Evolutionary conservation across 2,888 invertebrate species (phyloP).

Genomic region (Balanococcus diminutus): DNA sequence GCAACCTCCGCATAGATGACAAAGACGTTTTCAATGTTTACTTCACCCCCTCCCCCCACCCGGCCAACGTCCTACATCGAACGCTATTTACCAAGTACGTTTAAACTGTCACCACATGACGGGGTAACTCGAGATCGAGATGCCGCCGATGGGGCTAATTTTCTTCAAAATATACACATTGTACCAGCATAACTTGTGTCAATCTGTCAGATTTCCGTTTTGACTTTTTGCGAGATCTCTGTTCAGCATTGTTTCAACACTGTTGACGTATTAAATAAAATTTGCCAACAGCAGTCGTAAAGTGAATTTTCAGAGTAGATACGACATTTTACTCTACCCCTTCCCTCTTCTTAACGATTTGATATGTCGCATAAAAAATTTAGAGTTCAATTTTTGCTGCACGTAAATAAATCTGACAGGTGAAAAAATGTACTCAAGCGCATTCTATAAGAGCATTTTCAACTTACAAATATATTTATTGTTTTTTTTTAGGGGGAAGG

Average conservation of each 20-base stretch:
- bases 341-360: background rate
- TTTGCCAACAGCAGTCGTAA: background rate
- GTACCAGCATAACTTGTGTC: conserved; percentile 45
- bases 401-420: too few relatives aligned
- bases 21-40: conserved; percentile 34
- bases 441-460: too few relatives aligned
- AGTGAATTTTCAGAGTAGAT: background rate
- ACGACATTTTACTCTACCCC: background rate
- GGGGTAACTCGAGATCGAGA: conserved; percentile 36
- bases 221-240: conserved; percentile 18
- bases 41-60: background rate
- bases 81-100: conserved; percentile 39
- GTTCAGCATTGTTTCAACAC: background rate
- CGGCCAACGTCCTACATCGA: background rate
- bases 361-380: background rate
- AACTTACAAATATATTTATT: too few relatives aligned
- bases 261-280: background rate
- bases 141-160: conserved; percentile 42
- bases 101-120: conserved; percentile 47
- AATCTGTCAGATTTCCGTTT: conserved; percentile 46
- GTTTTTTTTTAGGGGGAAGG: too few relatives aligned
- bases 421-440: too few relatives aligned
- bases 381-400: too few relatives aligned
- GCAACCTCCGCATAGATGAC: conserved; percentile 32
- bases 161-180: conserved; percentile 48